phyloP scores from a whole-genome alignment of 2,797 vertebrate species.

The Apogon talboti region DNA sequence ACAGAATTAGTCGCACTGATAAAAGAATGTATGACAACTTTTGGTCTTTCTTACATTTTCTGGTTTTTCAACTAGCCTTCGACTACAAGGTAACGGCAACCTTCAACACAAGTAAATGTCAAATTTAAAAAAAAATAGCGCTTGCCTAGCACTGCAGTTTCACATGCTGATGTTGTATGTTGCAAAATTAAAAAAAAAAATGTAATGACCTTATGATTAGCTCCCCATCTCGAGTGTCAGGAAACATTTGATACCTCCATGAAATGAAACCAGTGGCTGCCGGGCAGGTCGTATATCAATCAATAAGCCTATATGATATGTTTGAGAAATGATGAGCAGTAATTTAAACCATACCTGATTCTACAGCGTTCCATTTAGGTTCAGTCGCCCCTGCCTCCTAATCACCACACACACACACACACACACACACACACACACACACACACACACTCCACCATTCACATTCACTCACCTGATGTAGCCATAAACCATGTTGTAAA shows the following conservation, averaged over 20 bases:
- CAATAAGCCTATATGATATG: not conserved
- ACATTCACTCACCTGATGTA: slow-evolving; percentile 65
- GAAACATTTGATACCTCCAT: slow-evolving; percentile 10
- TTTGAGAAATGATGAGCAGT: slow-evolving; percentile 10
- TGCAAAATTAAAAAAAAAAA: not conserved
- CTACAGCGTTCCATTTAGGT: not conserved
- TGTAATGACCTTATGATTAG: not conserved
- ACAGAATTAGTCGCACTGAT: slow-evolving; percentile 8
- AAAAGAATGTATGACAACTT: not conserved
- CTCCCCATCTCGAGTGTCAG: slow-evolving; percentile 23
- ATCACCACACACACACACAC: not conserved
- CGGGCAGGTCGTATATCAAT: slow-evolving; percentile 22
- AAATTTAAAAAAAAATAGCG: not conserved
- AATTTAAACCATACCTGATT: not conserved
- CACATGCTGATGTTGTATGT: slow-evolving; percentile 5
- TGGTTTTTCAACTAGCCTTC: not conserved
- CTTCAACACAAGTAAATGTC: not conserved
- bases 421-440: no score
- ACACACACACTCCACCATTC: slow-evolving; percentile 32
- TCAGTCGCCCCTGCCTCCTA: not conserved
- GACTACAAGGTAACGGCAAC: no score
- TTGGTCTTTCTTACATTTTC: slow-evolving; percentile 5
- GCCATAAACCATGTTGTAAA: slow-evolving; percentile 65
- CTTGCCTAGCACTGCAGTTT: not conserved
- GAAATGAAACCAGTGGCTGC: slow-evolving; percentile 26